These are phyloP conservation scores for Phycodurus eques DNA, from an alignment of 2,113 vertebrate species.

Conservation along the genomic window DNA sequence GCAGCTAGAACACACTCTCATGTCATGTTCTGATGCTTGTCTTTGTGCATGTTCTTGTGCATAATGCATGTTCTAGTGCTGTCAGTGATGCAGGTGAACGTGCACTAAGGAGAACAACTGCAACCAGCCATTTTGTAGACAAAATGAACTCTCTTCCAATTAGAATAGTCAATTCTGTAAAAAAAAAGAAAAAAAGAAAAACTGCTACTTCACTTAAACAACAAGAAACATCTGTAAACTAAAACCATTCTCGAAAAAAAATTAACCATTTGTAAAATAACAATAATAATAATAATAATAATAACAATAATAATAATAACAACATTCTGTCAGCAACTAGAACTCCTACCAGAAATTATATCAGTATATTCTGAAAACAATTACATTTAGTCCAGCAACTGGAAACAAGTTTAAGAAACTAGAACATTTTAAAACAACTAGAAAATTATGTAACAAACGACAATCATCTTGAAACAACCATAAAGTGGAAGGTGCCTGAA, in stretches of 20 bases:
- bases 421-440: not conserved
- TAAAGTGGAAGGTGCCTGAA: not conserved
- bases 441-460: not conserved
- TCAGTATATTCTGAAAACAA: too few species aligned
- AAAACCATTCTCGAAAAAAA: not conserved
- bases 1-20: conserved; percentile 39
- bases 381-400: too few species aligned
- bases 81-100: not conserved
- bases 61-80: conserved; percentile 3
- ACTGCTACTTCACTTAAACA: not conserved
- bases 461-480: not conserved
- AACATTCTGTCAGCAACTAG: not conserved
- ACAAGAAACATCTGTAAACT: not conserved
- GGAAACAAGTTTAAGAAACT: not conserved
- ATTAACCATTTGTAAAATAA: not conserved
- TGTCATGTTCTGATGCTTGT: conserved; percentile 2
- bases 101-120: not conserved
- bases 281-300: not conserved
- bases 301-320: not conserved
- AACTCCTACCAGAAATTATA: too few species aligned
- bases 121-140: not conserved
- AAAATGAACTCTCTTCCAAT: not conserved
- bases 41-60: not conserved
- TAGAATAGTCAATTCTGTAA: not conserved
- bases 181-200: not conserved